phyloP scores from a whole-genome alignment of 2,888 invertebrate genomes.

The Apamea sordens region DNA sequence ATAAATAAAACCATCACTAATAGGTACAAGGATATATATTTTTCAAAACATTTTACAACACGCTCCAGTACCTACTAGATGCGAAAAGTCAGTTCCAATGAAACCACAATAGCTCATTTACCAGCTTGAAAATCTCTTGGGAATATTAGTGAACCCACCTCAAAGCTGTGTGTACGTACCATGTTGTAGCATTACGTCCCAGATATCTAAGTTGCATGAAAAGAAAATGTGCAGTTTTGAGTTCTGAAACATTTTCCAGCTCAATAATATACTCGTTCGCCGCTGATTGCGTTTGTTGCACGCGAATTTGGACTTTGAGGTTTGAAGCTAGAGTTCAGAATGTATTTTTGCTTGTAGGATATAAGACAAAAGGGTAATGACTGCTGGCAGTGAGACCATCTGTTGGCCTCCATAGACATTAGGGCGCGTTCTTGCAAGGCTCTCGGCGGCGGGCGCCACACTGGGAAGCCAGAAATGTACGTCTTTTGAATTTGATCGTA shows the following conservation, averaged over 20 bases:
- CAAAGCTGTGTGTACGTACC: slow-evolving; percentile 42
- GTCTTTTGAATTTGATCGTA: slow-evolving; percentile 65
- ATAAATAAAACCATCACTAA: background rate
- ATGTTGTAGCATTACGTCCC: slow-evolving; percentile 47
- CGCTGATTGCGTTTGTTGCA: slow-evolving; percentile 71
- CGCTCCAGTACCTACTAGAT: background rate
- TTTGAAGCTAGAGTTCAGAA: slow-evolving; percentile 66
- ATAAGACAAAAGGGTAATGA: slow-evolving; percentile 86
- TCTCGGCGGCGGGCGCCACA: slow-evolving; percentile 74
- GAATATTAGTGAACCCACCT: slow-evolving; percentile 56
- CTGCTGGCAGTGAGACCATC: slow-evolving; percentile 83
- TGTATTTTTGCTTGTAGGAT: slow-evolving; percentile 64
- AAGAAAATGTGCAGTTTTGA: slow-evolving; percentile 80
- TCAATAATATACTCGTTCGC: slow-evolving; percentile 80
- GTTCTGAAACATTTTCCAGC: slow-evolving; percentile 82
- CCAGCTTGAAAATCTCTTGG: slow-evolving; percentile 42
- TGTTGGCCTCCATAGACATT: slow-evolving; percentile 86
- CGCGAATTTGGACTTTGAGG: slow-evolving; percentile 66
- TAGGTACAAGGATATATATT: slow-evolving; percentile 14
- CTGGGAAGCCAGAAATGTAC: slow-evolving; percentile 69
- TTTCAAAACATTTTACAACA: slow-evolving; percentile 40
- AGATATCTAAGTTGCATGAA: slow-evolving; percentile 66
- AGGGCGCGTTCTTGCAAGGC: slow-evolving; percentile 79
- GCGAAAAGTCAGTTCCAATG: slow-evolving; percentile 39
- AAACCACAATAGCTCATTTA: slow-evolving; percentile 61